Base-by-base conservation (phyloP, 2,888 invertebrate species). In the Coleophora flavipennella region DNA sequence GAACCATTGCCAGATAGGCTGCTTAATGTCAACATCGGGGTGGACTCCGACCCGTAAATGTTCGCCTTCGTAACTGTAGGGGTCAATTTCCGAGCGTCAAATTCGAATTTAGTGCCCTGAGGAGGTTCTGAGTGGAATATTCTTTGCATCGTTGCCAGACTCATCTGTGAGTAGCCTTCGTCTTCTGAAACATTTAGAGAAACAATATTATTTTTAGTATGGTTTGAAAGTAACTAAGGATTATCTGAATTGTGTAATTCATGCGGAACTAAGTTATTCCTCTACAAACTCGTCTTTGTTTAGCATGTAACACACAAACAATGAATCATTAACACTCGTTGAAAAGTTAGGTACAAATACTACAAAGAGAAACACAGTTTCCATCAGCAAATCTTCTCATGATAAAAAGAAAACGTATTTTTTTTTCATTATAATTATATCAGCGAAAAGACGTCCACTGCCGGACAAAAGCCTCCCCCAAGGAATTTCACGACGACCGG, bases 141-240 rank as follows among this genome's bases (percentile, higher is more conserved):
- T 25, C 62, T 70, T 35, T 60, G 67, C 36, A 59, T 67, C n/a
- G 60, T 55, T 2, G 71, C 62, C 1, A 88, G 84, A 51, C 85
- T 88, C 89, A 90, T 90, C 58, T 87, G 86, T 39, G 90, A 70
- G 58, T 91, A 90, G 13, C 88, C 89, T 41, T 86, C 83, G 34
- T 77, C 77, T 45, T 81, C 75, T 70, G 75, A 40, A 76, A 78
- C 33, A 36, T 31, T 38, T 32, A 13, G 26, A 26, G 13, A 36
- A 12, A 39, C 20, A 33, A 46, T 35, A 11, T 7, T 4, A 4
- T 29, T 29, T 26, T 13, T 32, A 26, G 38, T 38, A 38, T n/a
- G n/a, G 32, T 37, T 20, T 29, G 40, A 13, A 29, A 25, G 11
- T 8, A 33, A 33, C 26, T 27, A 2, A 9, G 13, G 11, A 6